Evolutionary conservation across 2,797 vertebrate genomes (phyloP), one percentile per base, ranked within the genome.

Genomic region (Xenopus petersii): DNA sequence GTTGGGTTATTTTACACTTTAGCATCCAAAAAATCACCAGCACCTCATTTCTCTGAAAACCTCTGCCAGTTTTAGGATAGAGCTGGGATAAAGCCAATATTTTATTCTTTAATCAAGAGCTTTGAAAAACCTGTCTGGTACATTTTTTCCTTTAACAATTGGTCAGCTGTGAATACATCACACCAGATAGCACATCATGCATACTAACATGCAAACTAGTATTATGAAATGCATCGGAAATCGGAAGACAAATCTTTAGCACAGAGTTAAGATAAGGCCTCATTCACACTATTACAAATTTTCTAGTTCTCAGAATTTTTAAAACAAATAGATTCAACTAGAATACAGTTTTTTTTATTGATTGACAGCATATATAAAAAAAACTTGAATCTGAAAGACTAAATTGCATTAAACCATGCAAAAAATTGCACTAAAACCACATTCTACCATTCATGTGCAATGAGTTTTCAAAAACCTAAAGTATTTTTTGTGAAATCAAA

Each of bases 81-180:
- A 4, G 36, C 56, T 79, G 76, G 71, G 59, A 13, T 54, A 70
- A 60, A 61, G 76, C 70, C 76, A 79, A 70, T 51, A 65, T 36
- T 70, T 33, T 79, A 70, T 70, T 70, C 76, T 79, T 79, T 79
- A 79, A 79, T 74, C 76, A 74, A 63, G 68, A 63, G 42, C 67
- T 69, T 78, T 65, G 65, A 73, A 17, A 64, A 64, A 73, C 42
- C 36, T 70, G 71, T 73, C 76, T 74, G 55, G 5, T 33, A 60
- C 71, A 48, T 33, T 49, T 49, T 49, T 12, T 49, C 59, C 17
- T 63, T 21, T 15, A 36, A 60, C 13, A 16, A 59, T 49, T 21
- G 72, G 67, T 74, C 76, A 79, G 24, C 12, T 73, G 24, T 69
- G 71, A 59, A 70, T 67, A n/a, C 54, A 51, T 64, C 64, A 64